Base-by-base conservation (phyloP, 1,140 invertebrate species). In the Mamestra configurata region DNA sequence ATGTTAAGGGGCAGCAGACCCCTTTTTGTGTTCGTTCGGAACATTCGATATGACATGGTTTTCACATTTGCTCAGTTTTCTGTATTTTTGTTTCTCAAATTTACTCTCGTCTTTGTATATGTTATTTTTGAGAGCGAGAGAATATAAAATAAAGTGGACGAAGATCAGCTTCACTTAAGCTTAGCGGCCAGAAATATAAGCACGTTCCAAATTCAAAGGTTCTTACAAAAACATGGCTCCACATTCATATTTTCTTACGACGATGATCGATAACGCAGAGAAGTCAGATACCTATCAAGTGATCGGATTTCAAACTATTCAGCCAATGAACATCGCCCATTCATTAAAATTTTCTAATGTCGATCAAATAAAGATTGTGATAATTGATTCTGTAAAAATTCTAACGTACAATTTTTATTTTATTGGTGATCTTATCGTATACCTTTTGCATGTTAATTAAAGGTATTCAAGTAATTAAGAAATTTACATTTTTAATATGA, bases 1-100 rank as follows among this genome's bases (percentile, higher is more conserved):
- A 66, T 66, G 61, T 66, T 66, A 22, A 66, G 37, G 35, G 61
- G 27, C 46, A 18, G 13, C 13, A 3, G 46, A 71, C 22, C 68
- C 68, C 46, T 71, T 71, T 71, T 71, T 46, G 20, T 46, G 22
- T 51, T 18, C 15, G 24, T n/a, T 24, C 22, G 18, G 20, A 43
- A 27, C 43, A 51, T 66, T 24, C 37, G 24, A 40, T 35, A 51
- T 77, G 20, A 77, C 75, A 77, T 43, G 75, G 70, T 53, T 57
- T 76, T 51, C 64, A 64, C 64, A 59, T 70, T 70, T 55, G 31
- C 15, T 79, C 24, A 55, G 4, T 75, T 40, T 15, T 77, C 15
- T 40, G 20, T 43, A 66, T 66, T 66, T 66, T 66, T 18, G 27
- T 31, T 61, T 11, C n/a, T 66, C 10, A 20, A 35, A 5, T 66